These are phyloP conservation scores for Helarctos malayanus DNA, from an alignment of 2,797 vertebrate species.

Conservation along the genomic window DNA sequence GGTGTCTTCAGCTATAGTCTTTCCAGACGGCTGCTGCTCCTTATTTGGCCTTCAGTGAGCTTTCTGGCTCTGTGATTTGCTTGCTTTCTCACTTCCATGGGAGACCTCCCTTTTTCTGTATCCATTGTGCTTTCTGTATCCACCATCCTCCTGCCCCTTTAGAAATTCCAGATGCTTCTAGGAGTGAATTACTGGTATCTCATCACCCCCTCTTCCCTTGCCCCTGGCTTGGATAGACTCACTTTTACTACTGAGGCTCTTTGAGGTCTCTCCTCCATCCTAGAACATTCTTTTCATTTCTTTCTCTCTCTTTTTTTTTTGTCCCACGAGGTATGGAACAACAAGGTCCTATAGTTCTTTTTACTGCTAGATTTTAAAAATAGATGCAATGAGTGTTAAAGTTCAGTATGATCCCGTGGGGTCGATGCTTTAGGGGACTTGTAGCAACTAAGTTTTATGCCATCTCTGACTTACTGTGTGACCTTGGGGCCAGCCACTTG, in stretches of 20 bases:
- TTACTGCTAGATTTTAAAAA: neutral
- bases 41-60: neutral
- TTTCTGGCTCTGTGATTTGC: neutral
- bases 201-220: neutral
- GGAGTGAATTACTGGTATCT: accelerated
- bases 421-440: neutral
- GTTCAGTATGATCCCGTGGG: neutral
- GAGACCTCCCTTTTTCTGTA: neutral
- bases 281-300: neutral
- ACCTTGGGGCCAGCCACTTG: slow-evolving; percentile 78
- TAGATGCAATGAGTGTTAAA: neutral
- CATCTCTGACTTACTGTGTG: slow-evolving; percentile 79
- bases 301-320: neutral
- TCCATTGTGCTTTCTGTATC: neutral
- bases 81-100: neutral
- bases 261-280: neutral
- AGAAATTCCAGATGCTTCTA: neutral
- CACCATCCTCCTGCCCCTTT: neutral
- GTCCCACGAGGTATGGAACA: neutral
- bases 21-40: neutral
- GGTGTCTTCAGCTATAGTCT: neutral
- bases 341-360: neutral
- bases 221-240: neutral
- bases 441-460: neutral
- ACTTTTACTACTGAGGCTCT: neutral